These are phyloP conservation scores for Ctenosaura bakeri DNA, from an alignment of 2,797 vertebrate genomes.

Conservation along the genomic window DNA sequence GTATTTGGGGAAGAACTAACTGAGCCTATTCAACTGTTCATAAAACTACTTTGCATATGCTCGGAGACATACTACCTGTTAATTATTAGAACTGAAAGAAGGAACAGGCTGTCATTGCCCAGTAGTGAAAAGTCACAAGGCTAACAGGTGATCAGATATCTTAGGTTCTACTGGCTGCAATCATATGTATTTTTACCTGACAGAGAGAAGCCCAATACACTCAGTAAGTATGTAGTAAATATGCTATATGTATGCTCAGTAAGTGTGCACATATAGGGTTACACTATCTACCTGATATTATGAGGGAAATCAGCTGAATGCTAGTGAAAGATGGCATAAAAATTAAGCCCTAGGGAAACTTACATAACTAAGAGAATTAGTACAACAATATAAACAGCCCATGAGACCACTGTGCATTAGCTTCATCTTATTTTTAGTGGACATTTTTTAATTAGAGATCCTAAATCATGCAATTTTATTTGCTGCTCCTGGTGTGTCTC, in stretches of 20 bases:
- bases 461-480: slow-evolving; percentile 2
- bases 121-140: neutral
- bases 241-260: too few species aligned
- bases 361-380: slow-evolving; percentile 6
- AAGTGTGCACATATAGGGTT: neutral
- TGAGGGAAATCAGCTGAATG: neutral
- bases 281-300: neutral
- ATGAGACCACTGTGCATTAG: neutral
- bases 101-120: too few species aligned
- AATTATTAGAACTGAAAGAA: neutral
- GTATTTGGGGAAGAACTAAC: neutral
- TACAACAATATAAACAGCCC: slow-evolving; percentile 18
- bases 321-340: neutral
- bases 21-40: neutral
- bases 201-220: neutral
- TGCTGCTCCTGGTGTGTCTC: neutral
- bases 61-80: neutral
- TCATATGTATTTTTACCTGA: neutral
- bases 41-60: neutral
- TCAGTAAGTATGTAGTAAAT: too few species aligned
- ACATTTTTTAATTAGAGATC: slow-evolving; percentile 20
- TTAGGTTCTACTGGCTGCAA: neutral
- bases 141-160: neutral
- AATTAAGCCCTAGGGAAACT: slow-evolving; percentile 4
- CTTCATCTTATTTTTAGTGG: neutral